Evolutionary conservation across 2,888 invertebrate species (phyloP).

Genomic region (Ptilodon capucinus): DNA sequence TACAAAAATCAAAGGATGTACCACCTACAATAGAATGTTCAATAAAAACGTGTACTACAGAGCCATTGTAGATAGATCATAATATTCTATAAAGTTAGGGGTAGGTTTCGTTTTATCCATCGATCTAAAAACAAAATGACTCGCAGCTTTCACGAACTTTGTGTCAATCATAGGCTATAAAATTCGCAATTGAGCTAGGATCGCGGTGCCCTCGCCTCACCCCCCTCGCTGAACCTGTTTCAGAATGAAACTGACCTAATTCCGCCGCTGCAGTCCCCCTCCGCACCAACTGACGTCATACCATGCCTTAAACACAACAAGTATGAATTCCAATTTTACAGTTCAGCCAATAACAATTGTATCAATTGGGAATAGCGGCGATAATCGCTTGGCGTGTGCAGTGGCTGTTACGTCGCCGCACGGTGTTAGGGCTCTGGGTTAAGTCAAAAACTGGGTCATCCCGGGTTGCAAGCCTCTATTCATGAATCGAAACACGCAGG

Average conservation of each 20-base stretch:
- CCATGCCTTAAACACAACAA: conserved; percentile 48
- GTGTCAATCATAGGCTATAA: conserved; percentile 48
- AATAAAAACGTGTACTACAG: too few species aligned
- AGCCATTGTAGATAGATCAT: too few species aligned
- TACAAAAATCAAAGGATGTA: too few species aligned
- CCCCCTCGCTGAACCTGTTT: conserved; percentile 73
- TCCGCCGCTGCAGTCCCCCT: conserved; percentile 74
- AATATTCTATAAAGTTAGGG: too few species aligned
- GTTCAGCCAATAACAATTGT: conserved; percentile 28
- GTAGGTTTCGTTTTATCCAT: too few species aligned
- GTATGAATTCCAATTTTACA: conserved; percentile 48
- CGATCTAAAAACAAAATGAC: neutral
- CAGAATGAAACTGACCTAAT: conserved; percentile 86
- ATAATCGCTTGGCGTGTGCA: conserved; percentile 19
- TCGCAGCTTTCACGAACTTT: neutral
- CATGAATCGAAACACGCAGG: conserved; percentile 79
- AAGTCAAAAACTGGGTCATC: conserved; percentile 85
- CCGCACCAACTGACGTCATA: conserved; percentile 83
- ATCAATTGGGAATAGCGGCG: conserved; percentile 19
- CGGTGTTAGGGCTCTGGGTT: conserved; percentile 33
- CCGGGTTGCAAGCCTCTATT: conserved; percentile 85
- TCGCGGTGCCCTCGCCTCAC: conserved; percentile 40
- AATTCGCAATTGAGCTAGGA: conserved; percentile 54
- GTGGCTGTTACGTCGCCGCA: conserved; percentile 41
- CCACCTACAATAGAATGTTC: too few species aligned